Evolutionary conservation across 2,888 invertebrate species (phyloP).

Genomic region (Coremacera marginata): DNA sequence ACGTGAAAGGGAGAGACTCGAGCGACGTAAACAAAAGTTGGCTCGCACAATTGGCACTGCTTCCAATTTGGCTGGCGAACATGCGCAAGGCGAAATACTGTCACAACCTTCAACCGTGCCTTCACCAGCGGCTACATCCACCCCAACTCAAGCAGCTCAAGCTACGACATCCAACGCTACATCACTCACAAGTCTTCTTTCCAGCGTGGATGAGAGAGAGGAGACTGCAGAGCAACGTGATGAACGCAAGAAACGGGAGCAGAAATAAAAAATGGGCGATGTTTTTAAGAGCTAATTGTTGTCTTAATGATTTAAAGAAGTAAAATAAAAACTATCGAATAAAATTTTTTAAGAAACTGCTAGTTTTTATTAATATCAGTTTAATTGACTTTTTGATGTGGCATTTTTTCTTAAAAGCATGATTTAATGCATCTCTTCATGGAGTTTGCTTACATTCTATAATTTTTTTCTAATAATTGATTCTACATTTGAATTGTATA

Average conservation of each 20-base stretch:
- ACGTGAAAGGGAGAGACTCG: slow-evolving; percentile 76
- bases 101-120: background rate
- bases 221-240: background rate
- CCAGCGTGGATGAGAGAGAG: background rate
- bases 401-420: too few species aligned
- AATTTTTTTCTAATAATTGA: too few species aligned
- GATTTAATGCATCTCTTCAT: too few species aligned
- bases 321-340: too few species aligned
- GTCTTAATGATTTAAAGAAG: too few species aligned
- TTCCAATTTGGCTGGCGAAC: background rate
- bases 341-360: too few species aligned
- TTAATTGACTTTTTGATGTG: too few species aligned
- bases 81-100: background rate
- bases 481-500: too few species aligned
- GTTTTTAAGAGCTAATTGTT: too few species aligned
- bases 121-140: background rate
- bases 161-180: background rate
- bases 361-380: too few species aligned
- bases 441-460: too few species aligned
- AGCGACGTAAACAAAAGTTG: slow-evolving; percentile 70
- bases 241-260: background rate
- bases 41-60: background rate
- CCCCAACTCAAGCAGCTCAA: background rate
- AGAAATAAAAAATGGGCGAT: background rate
- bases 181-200: background rate